A percentile compares a stretch with the other conserved stretches of the same genome.
Evolutionary conservation across 2,888 invertebrate genomes (phyloP).

Genomic region (Tenthredo notha): DNA sequence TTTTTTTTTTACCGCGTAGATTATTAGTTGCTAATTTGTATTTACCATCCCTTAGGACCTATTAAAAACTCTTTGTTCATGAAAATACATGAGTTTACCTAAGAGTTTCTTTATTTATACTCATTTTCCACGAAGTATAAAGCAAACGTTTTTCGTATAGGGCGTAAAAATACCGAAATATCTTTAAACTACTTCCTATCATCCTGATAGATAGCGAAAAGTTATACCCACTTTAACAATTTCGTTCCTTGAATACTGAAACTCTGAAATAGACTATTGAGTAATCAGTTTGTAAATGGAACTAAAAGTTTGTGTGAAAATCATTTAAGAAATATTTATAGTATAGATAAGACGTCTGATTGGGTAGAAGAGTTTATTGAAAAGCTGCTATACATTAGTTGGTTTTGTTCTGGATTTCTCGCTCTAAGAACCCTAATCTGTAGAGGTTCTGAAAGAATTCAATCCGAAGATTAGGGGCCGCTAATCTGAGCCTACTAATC

Average conservation of each 20-base stretch:
- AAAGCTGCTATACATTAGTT: constrained; percentile 18
- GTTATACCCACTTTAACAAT: not conserved
- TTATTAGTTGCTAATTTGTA: constrained; percentile 28
- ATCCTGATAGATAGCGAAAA: not conserved
- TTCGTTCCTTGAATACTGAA: not conserved
- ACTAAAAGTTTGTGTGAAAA: not conserved
- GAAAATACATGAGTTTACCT: not conserved
- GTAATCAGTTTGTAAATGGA: not conserved
- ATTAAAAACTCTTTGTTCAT: not conserved
- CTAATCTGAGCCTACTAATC: constrained; percentile 19
- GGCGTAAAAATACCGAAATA: not conserved
- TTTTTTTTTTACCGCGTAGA: not conserved
- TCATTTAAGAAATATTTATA: not conserved
- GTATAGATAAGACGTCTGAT: not conserved
- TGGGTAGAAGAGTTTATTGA: not conserved
- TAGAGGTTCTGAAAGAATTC: constrained; percentile 12
- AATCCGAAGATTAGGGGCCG: constrained; percentile 26
- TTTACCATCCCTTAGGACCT: constrained; percentile 15
- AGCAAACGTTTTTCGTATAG: not conserved
- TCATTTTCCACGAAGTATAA: not conserved
- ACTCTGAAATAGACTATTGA: not conserved
- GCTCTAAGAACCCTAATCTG: constrained; percentile 2
- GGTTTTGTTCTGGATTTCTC: constrained; percentile 26
- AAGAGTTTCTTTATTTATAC: not conserved
- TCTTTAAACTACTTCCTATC: not conserved